Percentiles rank a stretch among this genome's conserved stretches.
Evolutionary conservation across 2,888 invertebrate genomes (phyloP).

Genomic region (Gibbula magus): DNA sequence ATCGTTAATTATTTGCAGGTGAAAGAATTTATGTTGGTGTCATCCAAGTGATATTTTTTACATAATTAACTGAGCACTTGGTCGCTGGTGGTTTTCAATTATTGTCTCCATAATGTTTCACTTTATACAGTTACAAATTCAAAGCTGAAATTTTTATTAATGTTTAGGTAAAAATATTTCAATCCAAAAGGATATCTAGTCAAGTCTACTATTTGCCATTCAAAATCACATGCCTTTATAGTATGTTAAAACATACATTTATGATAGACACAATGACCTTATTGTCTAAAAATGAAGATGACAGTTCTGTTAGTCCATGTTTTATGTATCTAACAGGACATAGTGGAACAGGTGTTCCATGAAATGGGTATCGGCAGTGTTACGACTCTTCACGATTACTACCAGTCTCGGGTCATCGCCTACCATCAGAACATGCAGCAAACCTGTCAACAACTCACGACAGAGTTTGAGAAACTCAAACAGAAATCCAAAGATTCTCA

Average conservation of each 20-base stretch:
- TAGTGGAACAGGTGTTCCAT: slow-evolving; percentile 79
- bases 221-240: no score
- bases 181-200: no score
- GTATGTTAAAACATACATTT: no score
- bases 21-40: neutral
- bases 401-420: slow-evolving; percentile 76
- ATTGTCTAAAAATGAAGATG: no score
- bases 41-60: neutral
- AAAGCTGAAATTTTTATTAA: no score
- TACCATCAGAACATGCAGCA: slow-evolving; percentile 72
- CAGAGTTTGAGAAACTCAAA: slow-evolving; percentile 73
- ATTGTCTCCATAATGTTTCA: no score
- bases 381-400: slow-evolving; percentile 79
- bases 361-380: slow-evolving; percentile 81
- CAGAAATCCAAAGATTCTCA: slow-evolving; percentile 38
- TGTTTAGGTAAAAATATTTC: no score
- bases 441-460: slow-evolving; percentile 67
- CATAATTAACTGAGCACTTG: neutral
- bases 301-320: neutral
- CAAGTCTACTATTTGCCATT: no score
- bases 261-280: no score
- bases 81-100: no score
- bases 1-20: neutral
- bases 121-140: no score
- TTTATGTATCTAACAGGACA: slow-evolving; percentile 76